Percentiles rank a stretch among this genome's conserved stretches.
Evolutionary conservation across 2,888 invertebrate genomes (phyloP).

Genomic region (Diachrysia chrysitis): DNA sequence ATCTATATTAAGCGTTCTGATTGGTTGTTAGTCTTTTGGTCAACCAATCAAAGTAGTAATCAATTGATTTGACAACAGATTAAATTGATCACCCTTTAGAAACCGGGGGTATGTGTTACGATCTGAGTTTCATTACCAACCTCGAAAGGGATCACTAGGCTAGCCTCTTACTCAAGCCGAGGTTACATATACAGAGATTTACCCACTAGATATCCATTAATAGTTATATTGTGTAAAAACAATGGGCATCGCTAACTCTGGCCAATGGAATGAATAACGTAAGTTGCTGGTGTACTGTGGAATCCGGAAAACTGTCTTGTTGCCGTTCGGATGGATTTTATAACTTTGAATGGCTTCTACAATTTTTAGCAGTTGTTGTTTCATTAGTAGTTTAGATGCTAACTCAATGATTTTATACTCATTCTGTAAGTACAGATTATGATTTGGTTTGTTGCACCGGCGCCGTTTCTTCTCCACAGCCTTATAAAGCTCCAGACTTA

Average conservation of each 20-base stretch:
- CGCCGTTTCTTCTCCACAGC: no score
- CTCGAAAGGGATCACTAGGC: constrained; percentile 22
- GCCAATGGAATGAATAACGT: constrained; percentile 33
- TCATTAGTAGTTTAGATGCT: no score
- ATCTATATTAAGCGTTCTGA: no score
- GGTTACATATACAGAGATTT: constrained; percentile 40
- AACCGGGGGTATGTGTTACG: no score
- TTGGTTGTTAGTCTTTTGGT: no score
- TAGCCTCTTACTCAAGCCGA: constrained; percentile 20
- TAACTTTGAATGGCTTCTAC: neutral
- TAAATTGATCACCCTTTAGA: no score
- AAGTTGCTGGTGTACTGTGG: neutral
- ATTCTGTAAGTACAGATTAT: no score
- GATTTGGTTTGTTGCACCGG: no score
- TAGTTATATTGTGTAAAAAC: constrained; percentile 48
- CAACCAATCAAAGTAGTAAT: no score
- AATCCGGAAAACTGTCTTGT: neutral
- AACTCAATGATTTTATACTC: no score
- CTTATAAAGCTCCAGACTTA: no score
- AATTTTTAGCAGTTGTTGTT: neutral
- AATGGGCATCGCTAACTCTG: constrained; percentile 37
- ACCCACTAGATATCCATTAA: constrained; percentile 50
- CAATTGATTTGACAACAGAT: no score
- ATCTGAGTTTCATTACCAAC: constrained; percentile 24
- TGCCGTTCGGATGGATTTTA: neutral